Evolutionary conservation across 2,797 vertebrate genomes (phyloP), one percentile per base, ranked within the genome.

Genomic region (Galaxias olidus): DNA sequence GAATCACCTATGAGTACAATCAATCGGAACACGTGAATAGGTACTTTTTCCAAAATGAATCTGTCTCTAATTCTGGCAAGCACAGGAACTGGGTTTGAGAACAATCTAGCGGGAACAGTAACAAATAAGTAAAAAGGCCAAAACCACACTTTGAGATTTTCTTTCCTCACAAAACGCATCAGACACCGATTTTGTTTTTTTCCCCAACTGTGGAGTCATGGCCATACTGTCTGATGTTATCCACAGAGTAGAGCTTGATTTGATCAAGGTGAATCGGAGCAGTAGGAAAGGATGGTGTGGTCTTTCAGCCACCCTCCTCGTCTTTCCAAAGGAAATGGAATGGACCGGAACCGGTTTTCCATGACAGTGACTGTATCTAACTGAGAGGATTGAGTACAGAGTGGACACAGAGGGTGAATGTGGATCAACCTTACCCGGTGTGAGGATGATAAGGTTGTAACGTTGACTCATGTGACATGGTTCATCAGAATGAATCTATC

Each of bases 241-340:
- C 46, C 6, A 54, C 55, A 66, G 49, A 71, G 78, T 65, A 80
- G 68, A 63, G 55, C 67, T 81, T 79, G 1, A 81, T 86, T 74
- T 74, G 57, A 86, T 81, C 69, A 79, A 13, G 51, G 61, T 77
- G 76, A 82, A 76, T 82, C 77, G 75, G 41, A 61, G 58, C 41
- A 0, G 54, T 49, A 61, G 15, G 78, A 71, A 79, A 77, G 59
- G 75, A 73, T 19, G 17, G 30, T 18, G 11, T 62, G 63, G 63
- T 30, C 57, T 72, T 52, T 15, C 51, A 64, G 48, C 19, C 15
- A 55, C 42, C 64, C 70, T 75, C 71, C n/a, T 30, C 18, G 54
- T 66, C n/a, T 50, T 11, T 71, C 67, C 58, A 69, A 42, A 13
- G 13, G 9, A 0, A 0, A 1, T 10, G 5, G 40, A 45, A 53